These are phyloP conservation scores for Novumbra hubbsi DNA, from an alignment of 2,797 vertebrate species.

Conservation along the genomic window DNA sequence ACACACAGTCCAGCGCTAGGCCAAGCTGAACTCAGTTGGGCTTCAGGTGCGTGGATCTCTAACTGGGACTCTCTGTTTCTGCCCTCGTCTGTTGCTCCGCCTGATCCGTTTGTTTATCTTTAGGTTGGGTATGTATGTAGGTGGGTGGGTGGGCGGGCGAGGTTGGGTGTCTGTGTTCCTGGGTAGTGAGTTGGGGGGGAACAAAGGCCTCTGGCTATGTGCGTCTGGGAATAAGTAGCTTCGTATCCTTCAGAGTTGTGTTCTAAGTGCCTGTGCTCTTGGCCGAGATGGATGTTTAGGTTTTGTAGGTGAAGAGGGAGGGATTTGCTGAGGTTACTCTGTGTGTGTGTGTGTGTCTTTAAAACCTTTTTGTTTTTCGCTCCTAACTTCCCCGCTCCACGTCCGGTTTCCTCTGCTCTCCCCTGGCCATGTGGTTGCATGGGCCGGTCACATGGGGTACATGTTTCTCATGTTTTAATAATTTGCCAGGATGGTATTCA, in stretches of 20 bases:
- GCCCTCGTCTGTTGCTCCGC: background rate
- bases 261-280: constrained; percentile 7
- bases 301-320: background rate
- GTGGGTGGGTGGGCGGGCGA: background rate
- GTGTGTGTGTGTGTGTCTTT: constrained; percentile 4
- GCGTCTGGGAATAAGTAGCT: background rate
- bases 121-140: background rate
- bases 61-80: constrained; percentile 4
- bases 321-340: background rate
- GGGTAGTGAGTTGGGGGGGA: background rate
- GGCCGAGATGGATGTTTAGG: background rate
- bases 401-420: background rate
- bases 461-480: constrained; percentile 7
- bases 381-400: background rate
- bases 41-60: constrained; percentile 29
- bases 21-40: constrained; percentile 20
- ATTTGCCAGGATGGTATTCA: background rate
- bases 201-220: constrained; percentile 5
- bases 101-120: constrained; percentile 27
- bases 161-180: constrained; percentile 5
- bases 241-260: background rate
- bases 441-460: constrained; percentile 17
- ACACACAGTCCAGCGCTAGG: background rate
- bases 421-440: constrained; percentile 1
- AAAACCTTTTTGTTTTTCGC: background rate